Evolutionary conservation across 2,797 vertebrate species (phyloP).

Genomic region (Lacerta agilis): DNA sequence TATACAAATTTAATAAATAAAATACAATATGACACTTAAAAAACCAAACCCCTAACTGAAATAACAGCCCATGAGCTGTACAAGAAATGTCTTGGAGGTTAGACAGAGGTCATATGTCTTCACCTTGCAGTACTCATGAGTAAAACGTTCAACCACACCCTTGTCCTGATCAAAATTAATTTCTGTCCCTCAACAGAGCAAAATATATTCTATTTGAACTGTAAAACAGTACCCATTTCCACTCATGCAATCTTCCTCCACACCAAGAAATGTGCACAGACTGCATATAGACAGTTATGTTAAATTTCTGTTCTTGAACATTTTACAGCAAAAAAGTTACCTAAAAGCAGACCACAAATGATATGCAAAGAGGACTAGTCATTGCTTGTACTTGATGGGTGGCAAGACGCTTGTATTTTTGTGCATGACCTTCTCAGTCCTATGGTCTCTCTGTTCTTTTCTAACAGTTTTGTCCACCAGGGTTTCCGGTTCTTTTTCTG

Average conservation of each 20-base stretch:
- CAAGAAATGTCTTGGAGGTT: not conserved
- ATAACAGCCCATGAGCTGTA: not conserved
- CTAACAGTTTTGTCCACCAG: slow-evolving; percentile 47
- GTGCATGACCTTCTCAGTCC: slow-evolving; percentile 47
- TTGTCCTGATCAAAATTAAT: not conserved
- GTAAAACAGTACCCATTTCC: not conserved
- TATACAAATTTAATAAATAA: too few relatives aligned
- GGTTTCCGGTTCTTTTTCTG: slow-evolving; percentile 42
- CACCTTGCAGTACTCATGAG: too few relatives aligned
- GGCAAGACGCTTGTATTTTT: slow-evolving; percentile 58
- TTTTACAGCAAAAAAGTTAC: slow-evolving; percentile 47
- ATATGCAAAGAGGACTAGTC: slow-evolving; percentile 36
- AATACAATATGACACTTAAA: too few relatives aligned
- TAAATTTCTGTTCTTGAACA: slow-evolving; percentile 58
- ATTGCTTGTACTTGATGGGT: slow-evolving; percentile 60
- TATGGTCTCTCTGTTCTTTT: slow-evolving; percentile 36
- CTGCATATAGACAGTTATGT: slow-evolving; percentile 46
- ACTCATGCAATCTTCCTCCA: not conserved
- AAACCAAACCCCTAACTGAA: too few relatives aligned
- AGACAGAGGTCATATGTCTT: not conserved
- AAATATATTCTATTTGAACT: not conserved
- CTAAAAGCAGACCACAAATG: slow-evolving; percentile 48
- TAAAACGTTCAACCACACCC: too few relatives aligned
- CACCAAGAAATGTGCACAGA: slow-evolving; percentile 50
- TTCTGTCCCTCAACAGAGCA: not conserved